Evolutionary conservation across 2,888 invertebrate species (phyloP).

Genomic region (Xestia xanthographa): DNA sequence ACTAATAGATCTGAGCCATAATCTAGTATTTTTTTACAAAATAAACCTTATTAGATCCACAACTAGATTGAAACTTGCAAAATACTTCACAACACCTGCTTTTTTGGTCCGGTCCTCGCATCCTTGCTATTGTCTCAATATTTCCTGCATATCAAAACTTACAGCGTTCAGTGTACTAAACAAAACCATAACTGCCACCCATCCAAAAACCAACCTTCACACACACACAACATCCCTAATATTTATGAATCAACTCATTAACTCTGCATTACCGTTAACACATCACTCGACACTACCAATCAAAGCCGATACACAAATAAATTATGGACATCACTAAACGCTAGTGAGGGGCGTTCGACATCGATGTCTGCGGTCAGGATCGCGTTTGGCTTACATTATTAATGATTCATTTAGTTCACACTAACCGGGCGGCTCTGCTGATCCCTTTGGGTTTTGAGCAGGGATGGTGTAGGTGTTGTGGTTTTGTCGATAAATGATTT

Average conservation of each 20-base stretch:
- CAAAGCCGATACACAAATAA: conserved; percentile 73
- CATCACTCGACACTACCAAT: conserved; percentile 67
- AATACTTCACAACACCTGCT: not conserved
- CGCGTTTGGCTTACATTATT: conserved; percentile 89
- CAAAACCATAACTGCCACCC: not conserved
- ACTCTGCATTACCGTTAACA: conserved; percentile 55
- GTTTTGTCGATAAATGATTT: conserved; percentile 56
- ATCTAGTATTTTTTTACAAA: not conserved
- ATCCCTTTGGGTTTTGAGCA: conserved; percentile 85
- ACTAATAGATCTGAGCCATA: not conserved
- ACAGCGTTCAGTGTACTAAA: not conserved
- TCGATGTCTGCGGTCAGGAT: conserved; percentile 81
- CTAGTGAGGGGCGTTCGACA: conserved; percentile 83
- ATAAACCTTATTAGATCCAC: not conserved
- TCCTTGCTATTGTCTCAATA: not conserved
- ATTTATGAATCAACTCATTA: conserved; percentile 54
- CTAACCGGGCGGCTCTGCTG: conserved; percentile 86
- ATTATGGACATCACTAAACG: conserved; percentile 70
- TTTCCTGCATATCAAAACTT: not conserved
- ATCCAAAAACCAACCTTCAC: not conserved
- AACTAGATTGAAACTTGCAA: not conserved
- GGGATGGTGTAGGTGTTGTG: conserved; percentile 66
- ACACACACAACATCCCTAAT: conserved; percentile 5
- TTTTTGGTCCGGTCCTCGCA: not conserved
- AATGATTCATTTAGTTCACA: conserved; percentile 91